These are phyloP conservation scores for Metopolophium dirhodum DNA, from an alignment of 1,140 invertebrate species.

Conservation along the genomic window DNA sequence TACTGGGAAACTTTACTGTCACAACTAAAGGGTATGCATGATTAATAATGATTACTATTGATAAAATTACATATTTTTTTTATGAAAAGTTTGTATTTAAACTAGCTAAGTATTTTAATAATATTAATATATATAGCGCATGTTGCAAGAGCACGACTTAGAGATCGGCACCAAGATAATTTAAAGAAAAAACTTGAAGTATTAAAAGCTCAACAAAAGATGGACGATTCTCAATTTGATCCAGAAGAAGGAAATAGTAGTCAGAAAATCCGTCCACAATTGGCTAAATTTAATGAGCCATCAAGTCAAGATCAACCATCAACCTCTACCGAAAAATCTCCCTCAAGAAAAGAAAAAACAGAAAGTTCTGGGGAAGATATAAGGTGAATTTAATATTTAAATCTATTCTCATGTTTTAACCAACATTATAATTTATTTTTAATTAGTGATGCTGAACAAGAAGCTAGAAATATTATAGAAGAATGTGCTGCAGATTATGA, in stretches of 20 bases:
- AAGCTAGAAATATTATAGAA: constrained; percentile 66
- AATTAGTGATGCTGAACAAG: constrained; percentile 63
- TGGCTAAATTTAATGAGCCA: neutral
- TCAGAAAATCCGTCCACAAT: neutral
- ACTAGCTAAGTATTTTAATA: neutral
- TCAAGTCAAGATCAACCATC: constrained; percentile 8
- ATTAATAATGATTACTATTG: neutral
- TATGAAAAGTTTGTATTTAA: neutral
- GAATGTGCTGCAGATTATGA: constrained; percentile 78
- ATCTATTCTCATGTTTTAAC: neutral
- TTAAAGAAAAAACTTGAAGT: constrained; percentile 87
- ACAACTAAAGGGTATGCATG: constrained; percentile 79
- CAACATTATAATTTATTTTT: neutral
- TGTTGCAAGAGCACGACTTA: constrained; percentile 88
- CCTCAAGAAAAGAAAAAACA: neutral
- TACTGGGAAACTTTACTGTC: constrained; percentile 96
- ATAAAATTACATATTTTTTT: neutral
- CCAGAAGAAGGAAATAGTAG: constrained; percentile 55
- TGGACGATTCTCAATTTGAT: constrained; percentile 63
- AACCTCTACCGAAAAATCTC: constrained; percentile 32
- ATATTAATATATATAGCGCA: constrained; percentile 71
- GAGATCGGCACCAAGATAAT: constrained; percentile 92
- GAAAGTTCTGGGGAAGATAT: constrained; percentile 42
- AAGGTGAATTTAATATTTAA: constrained; percentile 3
- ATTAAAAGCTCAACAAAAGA: constrained; percentile 86